A percentile compares a stretch with the other conserved stretches of the same genome.
These are phyloP conservation scores for Athrips mouffetella DNA, from an alignment of 2,888 invertebrate species.

Conservation along the genomic window DNA sequence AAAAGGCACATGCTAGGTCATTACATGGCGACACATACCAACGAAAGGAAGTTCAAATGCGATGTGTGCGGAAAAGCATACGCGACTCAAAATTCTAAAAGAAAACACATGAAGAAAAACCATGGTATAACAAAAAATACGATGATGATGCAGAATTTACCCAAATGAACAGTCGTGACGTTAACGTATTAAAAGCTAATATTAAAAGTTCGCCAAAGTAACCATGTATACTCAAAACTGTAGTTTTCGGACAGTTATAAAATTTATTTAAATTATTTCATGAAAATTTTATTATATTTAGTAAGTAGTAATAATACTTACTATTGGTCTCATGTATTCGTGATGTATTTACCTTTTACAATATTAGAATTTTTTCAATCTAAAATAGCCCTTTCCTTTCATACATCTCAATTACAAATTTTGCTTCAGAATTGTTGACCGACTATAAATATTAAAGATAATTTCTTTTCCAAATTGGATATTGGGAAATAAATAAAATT, in stretches of 20 bases:
- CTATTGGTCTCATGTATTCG: slow-evolving; percentile 4
- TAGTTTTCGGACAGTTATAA: too few relatives aligned
- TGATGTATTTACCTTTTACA: slow-evolving; percentile 1
- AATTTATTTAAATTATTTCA: background rate
- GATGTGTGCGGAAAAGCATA: slow-evolving; percentile 79
- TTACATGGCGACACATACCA: slow-evolving; percentile 68
- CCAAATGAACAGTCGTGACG: slow-evolving; percentile 23
- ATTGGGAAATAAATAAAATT: too few relatives aligned
- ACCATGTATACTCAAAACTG: too few relatives aligned
- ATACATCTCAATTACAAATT: background rate
- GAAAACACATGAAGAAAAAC: slow-evolving; percentile 68
- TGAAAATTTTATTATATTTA: background rate
- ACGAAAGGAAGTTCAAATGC: slow-evolving; percentile 77
- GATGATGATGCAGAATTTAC: slow-evolving; percentile 23
- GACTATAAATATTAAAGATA: too few relatives aligned
- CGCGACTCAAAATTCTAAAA: slow-evolving; percentile 61
- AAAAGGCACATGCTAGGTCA: slow-evolving; percentile 70
- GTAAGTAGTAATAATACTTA: background rate
- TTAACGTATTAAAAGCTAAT: background rate
- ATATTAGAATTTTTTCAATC: background rate
- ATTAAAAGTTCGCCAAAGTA: background rate
- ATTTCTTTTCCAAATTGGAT: too few relatives aligned
- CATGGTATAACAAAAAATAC: slow-evolving; percentile 48
- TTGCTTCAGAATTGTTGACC: too few relatives aligned
- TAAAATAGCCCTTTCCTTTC: background rate